Conservation (phyloP, 2,113 vertebrate genomes). For the Centropus unirufus region DNA sequence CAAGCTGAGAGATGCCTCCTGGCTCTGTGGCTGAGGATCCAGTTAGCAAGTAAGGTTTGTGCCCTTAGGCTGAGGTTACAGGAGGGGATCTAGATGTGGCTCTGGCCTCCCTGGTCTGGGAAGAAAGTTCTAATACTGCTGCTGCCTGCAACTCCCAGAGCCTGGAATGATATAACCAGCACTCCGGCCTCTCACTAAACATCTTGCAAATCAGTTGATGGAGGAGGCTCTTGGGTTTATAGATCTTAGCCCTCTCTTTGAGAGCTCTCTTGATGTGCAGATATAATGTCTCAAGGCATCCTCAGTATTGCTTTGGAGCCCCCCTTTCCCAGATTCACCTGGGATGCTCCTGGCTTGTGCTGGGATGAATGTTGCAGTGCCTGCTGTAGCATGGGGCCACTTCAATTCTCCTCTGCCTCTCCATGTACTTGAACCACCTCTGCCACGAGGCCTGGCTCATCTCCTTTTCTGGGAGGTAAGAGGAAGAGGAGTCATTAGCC, state of each 20-base stretch:
- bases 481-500: not conserved
- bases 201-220: not conserved
- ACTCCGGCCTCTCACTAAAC: not conserved
- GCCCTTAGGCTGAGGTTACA: not conserved
- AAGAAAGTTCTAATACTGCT: not conserved
- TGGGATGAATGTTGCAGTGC: not conserved
- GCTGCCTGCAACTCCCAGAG: not conserved
- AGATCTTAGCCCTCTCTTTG: not conserved
- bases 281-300: not conserved
- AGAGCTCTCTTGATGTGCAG: not conserved
- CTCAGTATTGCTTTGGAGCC: not conserved
- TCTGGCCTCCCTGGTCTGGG: rapidly evolving
- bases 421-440: not conserved
- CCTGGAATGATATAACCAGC: not conserved
- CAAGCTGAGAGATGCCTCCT: not conserved
- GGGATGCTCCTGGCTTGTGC: not conserved
- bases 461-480: not conserved
- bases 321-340: not conserved
- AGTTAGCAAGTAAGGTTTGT: not conserved
- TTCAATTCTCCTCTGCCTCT: not conserved
- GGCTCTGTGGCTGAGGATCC: not conserved
- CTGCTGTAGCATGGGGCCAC: rapidly evolving
- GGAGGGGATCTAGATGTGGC: not conserved
- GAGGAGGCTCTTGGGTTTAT: not conserved
- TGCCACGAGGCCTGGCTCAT: not conserved